Conservation (phyloP, 2,113 vertebrate species). For the Neogobius melanostomus region DNA sequence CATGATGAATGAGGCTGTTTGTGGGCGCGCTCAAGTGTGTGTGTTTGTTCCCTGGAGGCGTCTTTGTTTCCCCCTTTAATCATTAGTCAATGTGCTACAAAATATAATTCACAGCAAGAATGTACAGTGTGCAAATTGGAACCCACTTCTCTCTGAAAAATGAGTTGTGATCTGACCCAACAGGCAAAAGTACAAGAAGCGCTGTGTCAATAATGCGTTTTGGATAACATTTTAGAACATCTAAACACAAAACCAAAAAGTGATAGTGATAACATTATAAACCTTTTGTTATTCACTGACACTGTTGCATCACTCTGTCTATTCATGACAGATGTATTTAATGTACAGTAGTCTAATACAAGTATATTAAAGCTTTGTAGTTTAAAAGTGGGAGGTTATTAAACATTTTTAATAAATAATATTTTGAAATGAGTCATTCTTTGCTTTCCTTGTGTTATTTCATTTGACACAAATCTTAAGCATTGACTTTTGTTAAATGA, state of each 20-base stretch:
- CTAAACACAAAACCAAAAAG: neutral
- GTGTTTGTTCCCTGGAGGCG: constrained; percentile 71
- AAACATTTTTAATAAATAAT: constrained; percentile 44
- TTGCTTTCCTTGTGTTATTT: constrained; percentile 48
- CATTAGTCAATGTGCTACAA: constrained; percentile 71
- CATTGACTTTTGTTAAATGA: constrained; percentile 60
- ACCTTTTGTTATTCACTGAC: neutral
- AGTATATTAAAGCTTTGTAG: neutral
- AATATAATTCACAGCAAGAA: constrained; percentile 65
- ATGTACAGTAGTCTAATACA: neutral
- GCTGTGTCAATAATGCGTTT: constrained; percentile 26
- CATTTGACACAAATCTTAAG: constrained; percentile 44
- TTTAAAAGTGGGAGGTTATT: neutral
- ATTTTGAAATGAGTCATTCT: constrained; percentile 58
- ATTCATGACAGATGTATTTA: neutral
- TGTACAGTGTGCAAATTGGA: constrained; percentile 57
- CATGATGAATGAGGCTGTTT: constrained; percentile 77
- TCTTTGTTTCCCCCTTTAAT: constrained; percentile 76
- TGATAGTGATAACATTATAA: neutral
- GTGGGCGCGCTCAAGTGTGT: constrained; percentile 68
- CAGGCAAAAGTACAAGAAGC: constrained; percentile 33
- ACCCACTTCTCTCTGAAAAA: constrained; percentile 37
- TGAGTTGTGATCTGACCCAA: constrained; percentile 48
- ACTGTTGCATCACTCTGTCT: neutral
- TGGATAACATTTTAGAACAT: neutral